These are phyloP conservation scores for Cyprinodon variegatus DNA, from an alignment of 2,113 vertebrate genomes.

Conservation along the genomic window DNA sequence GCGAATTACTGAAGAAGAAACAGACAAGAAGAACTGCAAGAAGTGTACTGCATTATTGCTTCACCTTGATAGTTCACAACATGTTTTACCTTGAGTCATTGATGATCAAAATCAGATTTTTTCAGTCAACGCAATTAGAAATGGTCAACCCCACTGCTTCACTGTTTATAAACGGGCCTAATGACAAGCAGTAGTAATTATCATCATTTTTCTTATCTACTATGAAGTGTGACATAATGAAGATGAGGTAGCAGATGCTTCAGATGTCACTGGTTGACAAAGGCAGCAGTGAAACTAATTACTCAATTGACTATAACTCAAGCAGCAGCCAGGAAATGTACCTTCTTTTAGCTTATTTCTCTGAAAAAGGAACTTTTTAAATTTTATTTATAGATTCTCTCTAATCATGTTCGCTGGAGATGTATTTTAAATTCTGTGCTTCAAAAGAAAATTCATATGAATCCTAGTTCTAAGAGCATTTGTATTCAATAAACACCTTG, in stretches of 20 bases:
- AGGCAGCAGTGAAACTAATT: constrained; percentile 2
- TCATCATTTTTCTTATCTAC: constrained; percentile 1
- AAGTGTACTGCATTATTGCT: constrained; percentile 41
- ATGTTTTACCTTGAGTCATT: not conserved
- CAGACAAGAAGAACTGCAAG: not conserved
- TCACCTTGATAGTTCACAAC: constrained; percentile 13
- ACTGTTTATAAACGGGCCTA: not conserved
- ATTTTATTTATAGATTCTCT: not conserved
- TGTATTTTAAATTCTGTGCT: not conserved
- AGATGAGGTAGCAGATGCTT: constrained; percentile 13
- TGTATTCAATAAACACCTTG: not conserved
- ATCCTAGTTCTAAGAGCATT: not conserved
- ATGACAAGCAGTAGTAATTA: not conserved
- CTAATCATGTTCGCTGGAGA: not conserved
- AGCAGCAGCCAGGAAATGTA: not conserved
- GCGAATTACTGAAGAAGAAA: not conserved
- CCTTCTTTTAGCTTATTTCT: not conserved
- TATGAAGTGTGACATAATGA: constrained; percentile 13
- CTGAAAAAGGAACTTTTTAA: not conserved
- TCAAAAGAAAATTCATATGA: not conserved
- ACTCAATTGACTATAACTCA: not conserved
- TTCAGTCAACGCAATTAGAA: constrained; percentile 14
- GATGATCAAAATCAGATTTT: not conserved
- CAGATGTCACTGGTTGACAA: constrained; percentile 14
- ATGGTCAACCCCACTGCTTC: not conserved